Conservation (phyloP, 2,888 invertebrate genomes). For the Drosophila fulvimacula region DNA sequence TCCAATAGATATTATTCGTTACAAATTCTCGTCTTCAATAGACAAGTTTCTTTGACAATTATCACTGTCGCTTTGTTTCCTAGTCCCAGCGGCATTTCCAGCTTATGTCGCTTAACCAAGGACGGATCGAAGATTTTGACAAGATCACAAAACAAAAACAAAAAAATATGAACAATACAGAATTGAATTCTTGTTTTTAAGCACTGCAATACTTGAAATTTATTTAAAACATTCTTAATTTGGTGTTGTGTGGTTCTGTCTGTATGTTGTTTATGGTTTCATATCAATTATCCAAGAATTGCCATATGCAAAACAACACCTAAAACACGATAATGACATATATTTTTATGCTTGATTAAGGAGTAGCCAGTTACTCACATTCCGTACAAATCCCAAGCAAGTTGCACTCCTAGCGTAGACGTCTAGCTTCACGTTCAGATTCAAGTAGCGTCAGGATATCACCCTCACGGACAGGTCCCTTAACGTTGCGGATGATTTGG, state of each 20-base stretch:
- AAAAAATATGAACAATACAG: constrained; percentile 24
- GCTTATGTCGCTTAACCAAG: neutral
- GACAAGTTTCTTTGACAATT: neutral
- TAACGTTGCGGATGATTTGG: constrained; percentile 99
- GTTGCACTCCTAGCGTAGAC: constrained; percentile 88
- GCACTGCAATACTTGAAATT: constrained; percentile 64
- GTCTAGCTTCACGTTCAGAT: constrained; percentile 99
- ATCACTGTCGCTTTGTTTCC: neutral
- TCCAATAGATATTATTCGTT: neutral
- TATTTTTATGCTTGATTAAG: neutral
- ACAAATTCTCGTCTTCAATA: neutral
- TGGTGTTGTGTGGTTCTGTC: constrained; percentile 30
- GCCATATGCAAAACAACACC: constrained; percentile 22
- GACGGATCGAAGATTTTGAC: neutral
- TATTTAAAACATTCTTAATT: constrained; percentile 63
- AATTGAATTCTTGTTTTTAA: constrained; percentile 36
- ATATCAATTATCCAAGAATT: constrained; percentile 12
- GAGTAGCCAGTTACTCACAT: constrained; percentile 24
- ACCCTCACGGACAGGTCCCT: constrained; percentile 99
- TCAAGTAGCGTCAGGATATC: constrained; percentile 99
- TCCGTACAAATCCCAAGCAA: constrained; percentile 31
- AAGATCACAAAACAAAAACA: constrained; percentile 51
- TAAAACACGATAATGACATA: neutral
- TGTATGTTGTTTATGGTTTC: constrained; percentile 89
- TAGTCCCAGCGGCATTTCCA: neutral